Percentiles rank a stretch among this genome's conserved stretches.
phyloP scores from a whole-genome alignment of 1,140 invertebrate genomes.

The Zophobas atratus region DNA sequence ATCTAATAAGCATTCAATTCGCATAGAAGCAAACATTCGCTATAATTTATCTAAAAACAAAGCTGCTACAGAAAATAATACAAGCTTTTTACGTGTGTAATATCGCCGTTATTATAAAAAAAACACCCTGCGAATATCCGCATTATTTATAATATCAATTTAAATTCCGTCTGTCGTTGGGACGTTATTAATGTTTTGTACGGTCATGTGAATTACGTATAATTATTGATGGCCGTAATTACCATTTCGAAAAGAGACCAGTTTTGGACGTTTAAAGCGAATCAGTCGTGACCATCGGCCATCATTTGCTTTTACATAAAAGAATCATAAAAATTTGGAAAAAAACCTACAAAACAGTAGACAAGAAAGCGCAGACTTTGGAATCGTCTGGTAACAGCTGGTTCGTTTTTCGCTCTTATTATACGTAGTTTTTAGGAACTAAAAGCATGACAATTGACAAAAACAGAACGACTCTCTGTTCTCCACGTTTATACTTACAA shows the following conservation, averaged over 20 bases:
- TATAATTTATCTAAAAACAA: conserved; percentile 9
- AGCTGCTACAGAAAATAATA: conserved; percentile 6
- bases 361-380: not conserved
- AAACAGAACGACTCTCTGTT: too few relatives aligned
- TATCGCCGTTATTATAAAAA: not conserved
- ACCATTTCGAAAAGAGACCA: not conserved
- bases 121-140: not conserved
- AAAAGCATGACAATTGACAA: too few relatives aligned
- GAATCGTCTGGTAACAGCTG: too few relatives aligned
- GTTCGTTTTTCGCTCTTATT: too few relatives aligned
- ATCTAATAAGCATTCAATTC: conserved; percentile 27
- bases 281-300: not conserved
- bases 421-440: too few relatives aligned
- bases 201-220: not conserved
- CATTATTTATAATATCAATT: not conserved
- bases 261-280: not conserved
- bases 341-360: not conserved
- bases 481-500: too few relatives aligned
- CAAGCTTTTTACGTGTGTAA: not conserved
- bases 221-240: not conserved
- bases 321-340: too few relatives aligned
- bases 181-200: not conserved
- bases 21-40: conserved; percentile 27
- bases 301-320: not conserved
- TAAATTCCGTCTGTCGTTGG: not conserved